Base-by-base conservation (phyloP, 2,113 vertebrate species). In the Semnopithecus entellus region DNA sequence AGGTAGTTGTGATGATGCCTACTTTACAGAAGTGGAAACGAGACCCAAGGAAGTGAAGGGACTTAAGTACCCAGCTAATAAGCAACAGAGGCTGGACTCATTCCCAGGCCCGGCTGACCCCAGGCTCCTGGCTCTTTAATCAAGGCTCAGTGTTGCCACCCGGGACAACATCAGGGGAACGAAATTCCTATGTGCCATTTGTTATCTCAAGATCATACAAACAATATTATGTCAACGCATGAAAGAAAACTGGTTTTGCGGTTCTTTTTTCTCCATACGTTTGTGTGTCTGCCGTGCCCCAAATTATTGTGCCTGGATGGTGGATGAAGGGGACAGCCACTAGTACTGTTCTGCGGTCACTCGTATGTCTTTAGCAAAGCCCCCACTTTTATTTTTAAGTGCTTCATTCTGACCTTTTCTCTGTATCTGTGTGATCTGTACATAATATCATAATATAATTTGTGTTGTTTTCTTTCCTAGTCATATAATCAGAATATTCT, bases 291-390 rank as follows among this genome's bases (percentile, higher is more conserved):
- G 20, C 72, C 1, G 0, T 25, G 61, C 50, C 40, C 14, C 22
- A 43, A 11, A 16, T 16, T 16, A 5, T 0, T 9, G 17, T n/a
- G 30, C 22, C 22, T 18, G 8, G 20, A 38, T 11, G 59, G 14
- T 11, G 70, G 38, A 22, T 30, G 38, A 40, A 38, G 20, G 12
- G 18, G 14, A 32, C 35, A 40, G 40, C 13, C n/a, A 3, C 30
- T 50, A 59, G 5, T 32, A 64, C 55, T 3, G 2, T 13, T 30
- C 57, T 59, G 20, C 10, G 61, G 45, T 82, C 30, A 25, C 64
- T 27, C 2, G 0, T 1, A 13, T 11, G n/a, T 43, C 52, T 76
- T 64, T 12, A n/a, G 55, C n/a, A 64, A 30, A 68, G 52, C 17
- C 73, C 7, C 22, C 25, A 3, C 32, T 7, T 45, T 76, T 84